phyloP scores from a whole-genome alignment of 2,113 vertebrate species.

The Phalacrocorax pelagicus region DNA sequence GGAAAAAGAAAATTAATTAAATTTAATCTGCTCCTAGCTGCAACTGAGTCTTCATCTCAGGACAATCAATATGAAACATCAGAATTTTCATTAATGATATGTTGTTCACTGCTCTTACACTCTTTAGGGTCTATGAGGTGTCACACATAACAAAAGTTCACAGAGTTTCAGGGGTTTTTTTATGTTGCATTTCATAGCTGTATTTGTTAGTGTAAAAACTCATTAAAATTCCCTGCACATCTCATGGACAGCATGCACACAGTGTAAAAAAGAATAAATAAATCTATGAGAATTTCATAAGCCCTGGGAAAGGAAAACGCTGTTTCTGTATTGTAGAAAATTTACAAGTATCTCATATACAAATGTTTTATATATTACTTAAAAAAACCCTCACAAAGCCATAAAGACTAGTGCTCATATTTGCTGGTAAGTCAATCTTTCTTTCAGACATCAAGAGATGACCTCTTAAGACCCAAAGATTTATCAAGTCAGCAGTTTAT shows the following conservation, averaged over 20 bases:
- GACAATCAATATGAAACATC: background rate
- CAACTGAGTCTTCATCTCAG: background rate
- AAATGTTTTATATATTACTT: constrained; percentile 49
- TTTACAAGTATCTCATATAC: background rate
- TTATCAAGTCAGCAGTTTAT: constrained; percentile 82
- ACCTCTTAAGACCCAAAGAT: constrained; percentile 80
- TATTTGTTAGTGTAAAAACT: background rate
- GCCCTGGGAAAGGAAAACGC: background rate
- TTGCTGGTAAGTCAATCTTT: constrained; percentile 77
- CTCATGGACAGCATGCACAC: background rate
- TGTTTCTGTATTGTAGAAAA: background rate
- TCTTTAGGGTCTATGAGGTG: background rate
- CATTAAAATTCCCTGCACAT: constrained; percentile 20
- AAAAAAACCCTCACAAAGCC: constrained; percentile 38
- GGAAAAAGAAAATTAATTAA: background rate
- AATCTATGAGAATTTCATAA: background rate
- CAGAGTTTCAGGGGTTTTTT: background rate
- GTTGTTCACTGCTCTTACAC: background rate
- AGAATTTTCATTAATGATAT: background rate
- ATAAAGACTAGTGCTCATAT: constrained; percentile 63
- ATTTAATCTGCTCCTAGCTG: background rate
- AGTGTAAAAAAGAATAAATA: background rate
- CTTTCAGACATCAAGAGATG: constrained; percentile 77
- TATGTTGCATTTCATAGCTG: background rate
- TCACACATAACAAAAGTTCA: background rate